phyloP scores from a whole-genome alignment of 2,113 vertebrate genomes.

The Neolamprologus tretocephalus region DNA sequence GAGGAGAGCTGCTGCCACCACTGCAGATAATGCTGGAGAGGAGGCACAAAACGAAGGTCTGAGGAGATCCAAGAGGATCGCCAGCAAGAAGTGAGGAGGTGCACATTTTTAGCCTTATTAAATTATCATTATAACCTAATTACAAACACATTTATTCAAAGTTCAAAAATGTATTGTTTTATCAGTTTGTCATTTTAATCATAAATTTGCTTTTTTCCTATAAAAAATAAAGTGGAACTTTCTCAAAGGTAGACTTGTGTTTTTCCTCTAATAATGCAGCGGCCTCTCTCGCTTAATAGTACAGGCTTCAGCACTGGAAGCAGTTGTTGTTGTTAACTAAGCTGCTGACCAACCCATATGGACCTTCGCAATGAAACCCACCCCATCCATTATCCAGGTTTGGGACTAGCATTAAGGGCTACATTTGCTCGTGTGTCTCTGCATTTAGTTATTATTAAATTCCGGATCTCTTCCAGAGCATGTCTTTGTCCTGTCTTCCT shows the following conservation, averaged over 20 bases:
- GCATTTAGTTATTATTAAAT: background rate
- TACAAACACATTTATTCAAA: background rate
- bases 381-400: background rate
- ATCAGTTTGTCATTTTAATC: background rate
- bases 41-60: background rate
- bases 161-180: background rate
- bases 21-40: background rate
- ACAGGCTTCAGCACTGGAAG: background rate
- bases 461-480: background rate
- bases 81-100: conserved; percentile 4
- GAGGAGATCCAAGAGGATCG: conserved; percentile 60
- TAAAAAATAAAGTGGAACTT: background rate
- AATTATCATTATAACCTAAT: background rate
- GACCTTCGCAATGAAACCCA: background rate
- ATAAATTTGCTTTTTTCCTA: background rate
- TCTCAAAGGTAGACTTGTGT: background rate
- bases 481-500: background rate
- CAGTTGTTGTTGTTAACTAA: too few species aligned
- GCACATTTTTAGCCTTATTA: background rate
- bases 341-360: too few species aligned
- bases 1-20: background rate
- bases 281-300: background rate
- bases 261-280: background rate
- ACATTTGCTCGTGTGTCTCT: background rate
- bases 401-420: background rate